These are phyloP conservation scores for Ctenosaura bakeri DNA, from an alignment of 2,797 vertebrate species.

Conservation along the genomic window DNA sequence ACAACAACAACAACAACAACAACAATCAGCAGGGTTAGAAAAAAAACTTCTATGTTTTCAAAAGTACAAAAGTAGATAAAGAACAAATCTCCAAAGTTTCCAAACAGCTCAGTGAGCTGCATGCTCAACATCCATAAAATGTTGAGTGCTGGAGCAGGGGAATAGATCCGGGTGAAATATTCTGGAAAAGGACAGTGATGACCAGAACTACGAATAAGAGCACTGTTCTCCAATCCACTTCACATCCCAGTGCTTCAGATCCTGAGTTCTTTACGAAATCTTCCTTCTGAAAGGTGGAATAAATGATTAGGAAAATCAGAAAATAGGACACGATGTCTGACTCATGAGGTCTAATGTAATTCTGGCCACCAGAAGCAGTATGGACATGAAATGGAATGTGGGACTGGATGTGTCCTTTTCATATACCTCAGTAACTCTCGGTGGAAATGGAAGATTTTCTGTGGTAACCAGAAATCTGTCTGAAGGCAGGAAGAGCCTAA, in stretches of 20 bases:
- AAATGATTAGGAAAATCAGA: too few relatives aligned
- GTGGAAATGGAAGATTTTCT: not conserved
- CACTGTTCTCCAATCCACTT: too few relatives aligned
- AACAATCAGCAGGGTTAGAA: not conserved
- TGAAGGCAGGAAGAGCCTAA: not conserved
- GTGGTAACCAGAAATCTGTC: not conserved
- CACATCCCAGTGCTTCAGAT: too few relatives aligned
- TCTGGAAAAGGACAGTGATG: not conserved
- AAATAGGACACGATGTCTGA: too few relatives aligned
- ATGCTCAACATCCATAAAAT: not conserved
- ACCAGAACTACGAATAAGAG: not conserved
- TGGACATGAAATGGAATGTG: too few relatives aligned
- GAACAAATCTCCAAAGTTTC: not conserved
- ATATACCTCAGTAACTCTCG: not conserved
- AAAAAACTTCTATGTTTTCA: not conserved
- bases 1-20: too few relatives aligned
- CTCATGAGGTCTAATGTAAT: too few relatives aligned
- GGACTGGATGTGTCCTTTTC: too few relatives aligned
- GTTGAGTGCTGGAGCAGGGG: not conserved
- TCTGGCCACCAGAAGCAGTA: too few relatives aligned
- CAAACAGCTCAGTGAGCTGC: not conserved
- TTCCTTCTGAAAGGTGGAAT: too few relatives aligned
- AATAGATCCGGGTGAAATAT: not conserved
- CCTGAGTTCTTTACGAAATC: too few relatives aligned
- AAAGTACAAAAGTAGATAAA: too few relatives aligned